phyloP scores from a whole-genome alignment of 2,113 vertebrate species.

The Sebastes schlegelii region DNA sequence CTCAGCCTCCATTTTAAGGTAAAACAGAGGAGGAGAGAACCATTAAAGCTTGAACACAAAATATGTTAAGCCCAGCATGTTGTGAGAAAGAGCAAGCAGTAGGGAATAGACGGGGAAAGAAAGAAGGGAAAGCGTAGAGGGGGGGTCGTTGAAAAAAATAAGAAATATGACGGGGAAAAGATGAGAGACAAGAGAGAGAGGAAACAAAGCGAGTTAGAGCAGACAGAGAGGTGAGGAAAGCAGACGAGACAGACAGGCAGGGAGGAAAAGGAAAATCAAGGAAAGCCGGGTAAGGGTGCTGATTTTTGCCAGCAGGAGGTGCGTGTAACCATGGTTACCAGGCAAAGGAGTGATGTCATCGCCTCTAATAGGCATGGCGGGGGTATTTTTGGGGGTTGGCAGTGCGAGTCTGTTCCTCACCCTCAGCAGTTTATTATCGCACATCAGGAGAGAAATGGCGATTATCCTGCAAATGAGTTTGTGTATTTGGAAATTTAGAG shows the following conservation, averaged over 20 bases:
- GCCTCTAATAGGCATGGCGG: conserved; percentile 45
- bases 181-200: neutral
- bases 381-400: conserved; percentile 25
- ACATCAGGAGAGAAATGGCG: conserved; percentile 30
- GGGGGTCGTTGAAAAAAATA: neutral
- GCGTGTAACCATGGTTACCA: conserved; percentile 80
- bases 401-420: conserved; percentile 15
- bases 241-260: conserved; percentile 29
- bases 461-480: neutral
- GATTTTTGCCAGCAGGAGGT: conserved; percentile 60
- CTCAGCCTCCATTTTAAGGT: conserved; percentile 15
- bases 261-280: conserved; percentile 25
- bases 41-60: neutral
- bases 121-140: neutral
- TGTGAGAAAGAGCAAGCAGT: neutral
- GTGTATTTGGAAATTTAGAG: neutral
- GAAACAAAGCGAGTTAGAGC: conserved; percentile 4
- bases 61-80: neutral
- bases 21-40: neutral
- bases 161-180: neutral
- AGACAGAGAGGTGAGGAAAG: conserved; percentile 17
- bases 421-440: conserved; percentile 35
- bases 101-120: neutral
- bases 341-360: conserved; percentile 73
- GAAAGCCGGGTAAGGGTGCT: conserved; percentile 37